These are phyloP conservation scores for Eutolmus rufibarbis DNA, from an alignment of 2,888 invertebrate species.

Conservation along the genomic window DNA sequence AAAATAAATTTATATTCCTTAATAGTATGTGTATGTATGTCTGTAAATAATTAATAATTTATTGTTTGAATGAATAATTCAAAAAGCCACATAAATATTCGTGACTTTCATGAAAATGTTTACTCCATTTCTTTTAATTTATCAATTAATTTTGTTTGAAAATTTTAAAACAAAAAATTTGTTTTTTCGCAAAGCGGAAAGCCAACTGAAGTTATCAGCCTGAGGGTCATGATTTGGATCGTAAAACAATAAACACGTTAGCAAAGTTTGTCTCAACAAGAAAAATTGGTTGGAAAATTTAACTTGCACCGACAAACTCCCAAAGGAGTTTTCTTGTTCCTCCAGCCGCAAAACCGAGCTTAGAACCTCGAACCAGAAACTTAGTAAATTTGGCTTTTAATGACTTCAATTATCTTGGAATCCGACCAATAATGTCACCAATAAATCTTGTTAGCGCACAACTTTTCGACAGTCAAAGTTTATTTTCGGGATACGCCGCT, in stretches of 20 bases:
- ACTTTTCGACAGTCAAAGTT: constrained; percentile 38
- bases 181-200: too few relatives aligned
- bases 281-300: not conserved
- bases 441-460: constrained; percentile 41
- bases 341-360: not conserved
- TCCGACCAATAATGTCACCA: constrained; percentile 40
- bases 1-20: too few relatives aligned
- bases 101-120: too few relatives aligned
- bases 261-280: not conserved
- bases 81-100: too few relatives aligned
- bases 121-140: too few relatives aligned
- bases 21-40: too few relatives aligned
- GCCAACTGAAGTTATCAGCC: too few relatives aligned
- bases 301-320: not conserved
- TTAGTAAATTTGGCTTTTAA: constrained; percentile 14
- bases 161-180: too few relatives aligned
- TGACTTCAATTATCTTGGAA: constrained; percentile 38
- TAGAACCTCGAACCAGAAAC: not conserved
- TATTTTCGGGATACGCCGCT: constrained; percentile 17
- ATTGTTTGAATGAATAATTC: too few relatives aligned
- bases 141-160: too few relatives aligned
- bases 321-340: not conserved
- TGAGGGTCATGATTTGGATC: not conserved
- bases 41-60: too few relatives aligned
- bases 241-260: not conserved